Percentiles rank a stretch among this genome's conserved stretches.
Evolutionary conservation across 2,888 invertebrate species (phyloP).

Genomic region (Cataglyphis rosenhaueri): DNA sequence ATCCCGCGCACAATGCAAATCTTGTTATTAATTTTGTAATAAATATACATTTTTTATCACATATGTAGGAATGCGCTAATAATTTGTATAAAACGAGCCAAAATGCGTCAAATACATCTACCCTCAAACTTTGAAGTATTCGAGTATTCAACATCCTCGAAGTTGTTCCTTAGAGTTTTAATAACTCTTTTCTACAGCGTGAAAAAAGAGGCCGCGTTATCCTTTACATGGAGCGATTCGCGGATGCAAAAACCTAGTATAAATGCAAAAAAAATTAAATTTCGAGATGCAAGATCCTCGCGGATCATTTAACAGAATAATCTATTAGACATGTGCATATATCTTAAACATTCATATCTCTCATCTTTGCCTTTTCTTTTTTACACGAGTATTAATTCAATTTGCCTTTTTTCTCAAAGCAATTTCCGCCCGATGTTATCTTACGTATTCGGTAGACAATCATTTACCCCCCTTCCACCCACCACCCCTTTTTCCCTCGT

Average conservation of each 20-base stretch:
- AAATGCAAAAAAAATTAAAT: slow-evolving; percentile 32
- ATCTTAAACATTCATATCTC: slow-evolving; percentile 69
- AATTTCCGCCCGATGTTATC: slow-evolving; percentile 67
- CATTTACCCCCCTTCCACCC: slow-evolving; percentile 28
- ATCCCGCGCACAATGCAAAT: background rate
- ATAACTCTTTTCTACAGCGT: background rate
- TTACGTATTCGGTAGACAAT: slow-evolving; percentile 34
- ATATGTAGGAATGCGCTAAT: background rate
- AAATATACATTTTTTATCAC: slow-evolving; percentile 13
- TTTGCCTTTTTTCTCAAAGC: slow-evolving; percentile 74
- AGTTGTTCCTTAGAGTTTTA: slow-evolving; percentile 12
- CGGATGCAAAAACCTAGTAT: slow-evolving; percentile 3
- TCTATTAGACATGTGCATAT: slow-evolving; percentile 57
- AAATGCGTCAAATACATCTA: background rate
- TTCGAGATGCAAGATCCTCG: slow-evolving; percentile 40
- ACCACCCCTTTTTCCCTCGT: background rate
- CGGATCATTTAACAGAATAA: slow-evolving; percentile 27
- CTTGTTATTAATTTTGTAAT: slow-evolving; percentile 3
- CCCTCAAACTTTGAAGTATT: background rate
- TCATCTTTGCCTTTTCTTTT: slow-evolving; percentile 47
- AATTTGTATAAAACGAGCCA: background rate
- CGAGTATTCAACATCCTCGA: slow-evolving; percentile 1
- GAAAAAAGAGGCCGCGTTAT: background rate
- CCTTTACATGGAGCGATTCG: background rate
- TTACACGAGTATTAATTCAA: slow-evolving; percentile 80